Evolutionary conservation across 2,888 invertebrate genomes (phyloP).

Genomic region (Diarsia rubi): DNA sequence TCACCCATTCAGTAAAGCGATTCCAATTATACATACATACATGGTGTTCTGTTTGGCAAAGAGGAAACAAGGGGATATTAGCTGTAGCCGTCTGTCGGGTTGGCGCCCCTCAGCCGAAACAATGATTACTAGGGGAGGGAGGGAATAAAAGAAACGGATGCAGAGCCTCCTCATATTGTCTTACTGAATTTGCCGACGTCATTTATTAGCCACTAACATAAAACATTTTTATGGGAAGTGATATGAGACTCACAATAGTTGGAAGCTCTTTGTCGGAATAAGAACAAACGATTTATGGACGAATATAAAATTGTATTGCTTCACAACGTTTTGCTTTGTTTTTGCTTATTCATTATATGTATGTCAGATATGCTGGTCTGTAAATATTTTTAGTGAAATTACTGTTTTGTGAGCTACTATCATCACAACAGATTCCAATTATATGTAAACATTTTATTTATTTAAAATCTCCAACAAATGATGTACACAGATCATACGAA

Average conservation of each 20-base stretch:
- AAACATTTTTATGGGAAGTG: slow-evolving; percentile 90
- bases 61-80: slow-evolving; percentile 83
- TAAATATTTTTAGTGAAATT: slow-evolving; percentile 12
- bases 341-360: slow-evolving; percentile 67
- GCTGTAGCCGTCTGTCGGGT: slow-evolving; percentile 81
- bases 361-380: slow-evolving; percentile 56
- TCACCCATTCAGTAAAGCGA: slow-evolving; percentile 69
- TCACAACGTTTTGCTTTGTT: slow-evolving; percentile 71
- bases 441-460: not conserved
- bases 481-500: too few species aligned
- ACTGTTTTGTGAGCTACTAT: slow-evolving; percentile 3
- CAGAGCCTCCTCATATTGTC: slow-evolving; percentile 89
- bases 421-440: not conserved
- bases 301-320: slow-evolving; percentile 86
- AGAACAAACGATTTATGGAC: slow-evolving; percentile 86
- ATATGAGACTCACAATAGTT: slow-evolving; percentile 86
- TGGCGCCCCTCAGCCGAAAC: slow-evolving; percentile 86
- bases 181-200: slow-evolving; percentile 90
- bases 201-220: slow-evolving; percentile 91
- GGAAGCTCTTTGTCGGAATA: slow-evolving; percentile 82
- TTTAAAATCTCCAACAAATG: too few species aligned
- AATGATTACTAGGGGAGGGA: slow-evolving; percentile 88
- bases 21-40: slow-evolving; percentile 83
- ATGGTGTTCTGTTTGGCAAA: slow-evolving; percentile 73
- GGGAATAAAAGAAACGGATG: slow-evolving; percentile 86